These are phyloP conservation scores for Otocyon megalotis DNA, from an alignment of 2,113 vertebrate species.

Conservation along the genomic window DNA sequence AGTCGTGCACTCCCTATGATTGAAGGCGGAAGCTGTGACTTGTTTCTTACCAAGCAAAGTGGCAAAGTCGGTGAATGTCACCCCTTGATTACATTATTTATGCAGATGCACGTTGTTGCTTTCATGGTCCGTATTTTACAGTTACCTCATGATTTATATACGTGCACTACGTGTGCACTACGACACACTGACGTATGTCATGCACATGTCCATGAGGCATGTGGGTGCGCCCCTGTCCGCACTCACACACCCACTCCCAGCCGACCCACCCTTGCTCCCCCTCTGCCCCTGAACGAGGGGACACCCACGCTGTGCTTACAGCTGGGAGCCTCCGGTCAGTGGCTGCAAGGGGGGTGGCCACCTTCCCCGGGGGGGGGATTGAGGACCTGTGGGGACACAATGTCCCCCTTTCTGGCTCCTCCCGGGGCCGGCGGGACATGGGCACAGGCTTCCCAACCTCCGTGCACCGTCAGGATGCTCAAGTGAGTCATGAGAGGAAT, in stretches of 20 bases:
- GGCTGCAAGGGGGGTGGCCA: background rate
- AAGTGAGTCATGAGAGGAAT: background rate
- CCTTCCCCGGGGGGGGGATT: background rate
- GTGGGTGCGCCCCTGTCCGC: background rate
- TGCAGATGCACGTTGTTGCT: too few species aligned
- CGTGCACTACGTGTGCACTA: rapidly evolving
- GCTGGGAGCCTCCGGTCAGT: background rate
- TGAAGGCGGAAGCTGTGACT: background rate
- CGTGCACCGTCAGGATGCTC: background rate
- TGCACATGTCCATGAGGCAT: background rate
- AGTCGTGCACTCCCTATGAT: background rate
- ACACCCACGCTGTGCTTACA: background rate
- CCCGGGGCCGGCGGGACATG: background rate
- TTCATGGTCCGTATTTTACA: background rate
- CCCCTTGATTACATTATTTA: background rate
- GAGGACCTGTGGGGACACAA: background rate
- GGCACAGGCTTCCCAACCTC: background rate
- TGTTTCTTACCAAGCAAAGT: background rate
- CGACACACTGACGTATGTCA: background rate
- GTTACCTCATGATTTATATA: background rate
- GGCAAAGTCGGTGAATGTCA: background rate
- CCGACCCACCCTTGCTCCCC: too few species aligned
- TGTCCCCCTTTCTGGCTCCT: background rate
- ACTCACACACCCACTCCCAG: background rate
- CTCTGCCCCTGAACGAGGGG: background rate